phyloP scores from a whole-genome alignment of 2,888 invertebrate genomes.

The Amblyteles armatorius region DNA sequence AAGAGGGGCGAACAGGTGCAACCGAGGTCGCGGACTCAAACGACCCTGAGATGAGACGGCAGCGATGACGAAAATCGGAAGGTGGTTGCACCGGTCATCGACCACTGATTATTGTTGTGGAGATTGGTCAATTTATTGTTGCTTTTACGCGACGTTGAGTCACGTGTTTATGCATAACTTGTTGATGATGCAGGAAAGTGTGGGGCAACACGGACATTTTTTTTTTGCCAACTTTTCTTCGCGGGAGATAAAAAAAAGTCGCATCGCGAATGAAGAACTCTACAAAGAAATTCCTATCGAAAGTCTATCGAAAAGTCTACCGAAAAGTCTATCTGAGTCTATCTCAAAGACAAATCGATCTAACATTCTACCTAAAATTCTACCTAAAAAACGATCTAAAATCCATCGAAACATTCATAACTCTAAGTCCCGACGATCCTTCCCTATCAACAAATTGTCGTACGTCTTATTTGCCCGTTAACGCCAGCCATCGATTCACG shows the following conservation, averaged over 20 bases:
- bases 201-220: background rate
- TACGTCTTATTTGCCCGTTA: background rate
- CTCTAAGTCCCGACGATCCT: background rate
- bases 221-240: background rate
- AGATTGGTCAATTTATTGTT: background rate
- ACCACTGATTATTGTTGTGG: background rate
- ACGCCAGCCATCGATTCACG: background rate
- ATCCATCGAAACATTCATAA: background rate
- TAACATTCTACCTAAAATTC: no score
- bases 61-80: conserved; percentile 46
- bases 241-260: background rate
- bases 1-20: conserved; percentile 69
- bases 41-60: conserved; percentile 37
- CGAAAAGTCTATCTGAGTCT: no score
- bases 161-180: no score
- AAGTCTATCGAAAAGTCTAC: no score
- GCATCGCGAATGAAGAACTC: background rate
- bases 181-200: background rate
- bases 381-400: background rate
- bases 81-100: background rate
- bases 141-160: background rate
- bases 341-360: no score
- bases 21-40: conserved; percentile 50
- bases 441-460: background rate
- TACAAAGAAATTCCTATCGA: no score